Percentiles rank a stretch among this genome's conserved stretches.
phyloP scores from a whole-genome alignment of 2,888 invertebrate genomes.

The Cephus rjabovi region DNA sequence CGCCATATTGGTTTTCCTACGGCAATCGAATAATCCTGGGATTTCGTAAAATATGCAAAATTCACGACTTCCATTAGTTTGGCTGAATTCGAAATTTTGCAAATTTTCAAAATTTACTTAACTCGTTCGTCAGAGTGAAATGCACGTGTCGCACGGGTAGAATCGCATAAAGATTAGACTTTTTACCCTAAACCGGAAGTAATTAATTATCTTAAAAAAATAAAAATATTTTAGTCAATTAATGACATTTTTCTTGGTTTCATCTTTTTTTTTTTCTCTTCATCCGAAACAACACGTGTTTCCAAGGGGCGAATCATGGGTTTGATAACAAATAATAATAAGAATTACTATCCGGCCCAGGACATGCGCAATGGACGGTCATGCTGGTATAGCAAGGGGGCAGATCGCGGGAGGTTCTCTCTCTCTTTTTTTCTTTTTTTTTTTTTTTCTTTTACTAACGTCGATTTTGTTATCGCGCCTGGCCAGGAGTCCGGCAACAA shows the following conservation, averaged over 20 bases:
- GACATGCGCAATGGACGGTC: neutral
- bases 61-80: too few relatives aligned
- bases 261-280: neutral
- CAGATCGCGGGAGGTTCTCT: constrained; percentile 7
- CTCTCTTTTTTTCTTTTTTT: neutral
- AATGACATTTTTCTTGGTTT: neutral
- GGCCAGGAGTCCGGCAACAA: constrained; percentile 58
- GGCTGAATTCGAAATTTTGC: rapidly evolving
- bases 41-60: neutral
- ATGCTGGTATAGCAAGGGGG: neutral
- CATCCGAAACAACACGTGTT: constrained; percentile 5
- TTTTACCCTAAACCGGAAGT: too few relatives aligned
- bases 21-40: neutral
- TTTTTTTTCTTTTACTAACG: constrained; percentile 37
- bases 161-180: neutral
- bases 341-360: constrained; percentile 6
- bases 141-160: too few relatives aligned
- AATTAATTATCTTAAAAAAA: too few relatives aligned
- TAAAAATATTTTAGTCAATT: neutral
- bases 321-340: neutral
- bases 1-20: neutral
- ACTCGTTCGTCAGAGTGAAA: neutral
- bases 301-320: neutral
- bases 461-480: constrained; percentile 58
- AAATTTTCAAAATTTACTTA: too few relatives aligned